Percentiles rank a stretch among this genome's conserved stretches.
Conservation (phyloP, 2,888 invertebrate species). For the Yponomeuta evonymella region DNA sequence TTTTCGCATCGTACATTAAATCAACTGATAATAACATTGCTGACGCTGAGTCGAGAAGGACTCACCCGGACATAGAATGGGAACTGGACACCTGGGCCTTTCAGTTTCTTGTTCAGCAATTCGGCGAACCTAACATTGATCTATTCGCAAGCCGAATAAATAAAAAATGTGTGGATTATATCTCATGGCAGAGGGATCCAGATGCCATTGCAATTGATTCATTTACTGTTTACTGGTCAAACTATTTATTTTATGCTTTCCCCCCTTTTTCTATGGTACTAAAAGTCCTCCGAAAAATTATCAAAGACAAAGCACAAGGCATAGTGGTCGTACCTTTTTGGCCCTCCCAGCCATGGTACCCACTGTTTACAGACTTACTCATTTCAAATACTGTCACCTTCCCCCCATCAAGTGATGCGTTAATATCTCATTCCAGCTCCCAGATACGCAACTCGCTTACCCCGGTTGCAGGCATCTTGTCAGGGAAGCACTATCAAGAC, state of each 20-base stretch:
- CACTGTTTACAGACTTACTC: not conserved
- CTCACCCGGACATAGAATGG: slow-evolving; percentile 17
- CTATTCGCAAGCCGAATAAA: slow-evolving; percentile 11
- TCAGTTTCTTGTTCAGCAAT: not conserved
- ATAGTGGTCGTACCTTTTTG: not conserved
- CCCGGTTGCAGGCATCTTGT: too few relatives aligned
- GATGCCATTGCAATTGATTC: not conserved
- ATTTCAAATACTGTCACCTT: not conserved
- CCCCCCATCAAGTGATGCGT: too few relatives aligned
- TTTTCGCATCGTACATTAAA: not conserved
- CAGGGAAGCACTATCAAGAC: too few relatives aligned
- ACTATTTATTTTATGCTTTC: slow-evolving; percentile 11
- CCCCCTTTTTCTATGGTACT: slow-evolving; percentile 8
- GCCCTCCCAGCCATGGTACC: slow-evolving; percentile 12
- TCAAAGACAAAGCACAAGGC: not conserved
- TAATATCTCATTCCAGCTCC: too few relatives aligned
- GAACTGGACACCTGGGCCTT: slow-evolving; percentile 2
- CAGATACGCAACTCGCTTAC: too few relatives aligned
- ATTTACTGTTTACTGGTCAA: slow-evolving; percentile 1
- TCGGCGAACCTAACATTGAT: slow-evolving; percentile 13
- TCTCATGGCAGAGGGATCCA: slow-evolving; percentile 13
- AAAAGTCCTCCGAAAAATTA: slow-evolving; percentile 8
- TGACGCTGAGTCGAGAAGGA: slow-evolving; percentile 16
- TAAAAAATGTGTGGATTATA: not conserved
- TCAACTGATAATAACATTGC: slow-evolving; percentile 13